Conservation (phyloP, 2,888 invertebrate genomes). For the Alsophila aescularia region DNA sequence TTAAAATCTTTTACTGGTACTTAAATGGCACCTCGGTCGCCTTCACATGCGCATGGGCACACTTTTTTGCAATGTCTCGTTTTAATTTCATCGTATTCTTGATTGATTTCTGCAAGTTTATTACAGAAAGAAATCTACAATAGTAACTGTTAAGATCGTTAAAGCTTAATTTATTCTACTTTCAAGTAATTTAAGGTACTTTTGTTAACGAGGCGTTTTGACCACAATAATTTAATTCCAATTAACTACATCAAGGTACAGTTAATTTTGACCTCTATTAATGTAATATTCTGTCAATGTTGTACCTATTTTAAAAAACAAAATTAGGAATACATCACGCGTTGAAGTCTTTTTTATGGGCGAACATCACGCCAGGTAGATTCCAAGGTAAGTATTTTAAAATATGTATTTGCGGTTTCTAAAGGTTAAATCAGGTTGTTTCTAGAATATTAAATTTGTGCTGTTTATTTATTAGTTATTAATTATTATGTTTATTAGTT, state of each 20-base stretch:
- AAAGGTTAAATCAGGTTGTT: background rate
- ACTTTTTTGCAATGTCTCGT: slow-evolving; percentile 50
- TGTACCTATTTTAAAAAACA: background rate
- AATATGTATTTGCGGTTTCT: background rate
- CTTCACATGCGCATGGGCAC: slow-evolving; percentile 78
- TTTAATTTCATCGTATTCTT: slow-evolving; percentile 56
- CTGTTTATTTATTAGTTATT: background rate
- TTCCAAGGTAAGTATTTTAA: background rate
- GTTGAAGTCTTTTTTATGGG: slow-evolving; percentile 38
- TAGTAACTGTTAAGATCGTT: background rate
- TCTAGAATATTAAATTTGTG: background rate
- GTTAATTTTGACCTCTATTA: background rate
- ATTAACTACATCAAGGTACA: background rate
- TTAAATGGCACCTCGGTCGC: slow-evolving; percentile 73
- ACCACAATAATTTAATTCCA: background rate
- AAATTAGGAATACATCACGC: slow-evolving; percentile 16
- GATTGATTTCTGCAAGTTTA: slow-evolving; percentile 31
- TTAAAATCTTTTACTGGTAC: slow-evolving; percentile 45
- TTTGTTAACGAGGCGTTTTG: background rate
- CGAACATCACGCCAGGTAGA: slow-evolving; percentile 1
- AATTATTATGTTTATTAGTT: too few relatives aligned
- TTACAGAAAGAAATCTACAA: background rate
- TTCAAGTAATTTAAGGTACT: background rate
- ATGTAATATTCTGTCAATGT: background rate
- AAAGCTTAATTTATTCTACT: background rate